These are phyloP conservation scores for Coenonympha glycerion DNA, from an alignment of 2,888 invertebrate species.

Conservation along the genomic window DNA sequence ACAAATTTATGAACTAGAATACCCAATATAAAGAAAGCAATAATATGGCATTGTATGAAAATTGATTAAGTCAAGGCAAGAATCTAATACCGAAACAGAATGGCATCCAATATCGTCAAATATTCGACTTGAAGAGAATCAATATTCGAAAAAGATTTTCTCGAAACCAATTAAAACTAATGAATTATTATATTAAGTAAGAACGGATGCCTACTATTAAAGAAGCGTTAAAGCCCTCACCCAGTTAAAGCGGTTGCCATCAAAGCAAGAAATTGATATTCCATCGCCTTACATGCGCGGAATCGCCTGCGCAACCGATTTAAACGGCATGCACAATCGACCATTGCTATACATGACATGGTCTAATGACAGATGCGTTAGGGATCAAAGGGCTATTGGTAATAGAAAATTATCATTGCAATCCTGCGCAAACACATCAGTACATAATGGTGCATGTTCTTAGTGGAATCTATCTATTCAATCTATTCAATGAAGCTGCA, in stretches of 20 bases:
- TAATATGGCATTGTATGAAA: no score
- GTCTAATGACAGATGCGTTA: background rate
- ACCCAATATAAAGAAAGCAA: no score
- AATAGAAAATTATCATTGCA: background rate
- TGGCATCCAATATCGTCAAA: no score
- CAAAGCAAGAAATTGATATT: conserved; percentile 4
- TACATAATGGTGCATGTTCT: no score
- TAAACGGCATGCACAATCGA: background rate
- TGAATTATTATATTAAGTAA: conserved; percentile 4
- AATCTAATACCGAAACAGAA: no score
- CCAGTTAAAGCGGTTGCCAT: conserved; percentile 4
- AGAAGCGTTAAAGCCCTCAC: conserved; percentile 9
- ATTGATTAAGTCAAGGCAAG: no score
- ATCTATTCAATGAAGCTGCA: no score
- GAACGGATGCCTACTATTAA: background rate
- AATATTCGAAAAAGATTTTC: background rate
- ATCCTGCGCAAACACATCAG: no score
- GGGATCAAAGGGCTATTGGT: background rate
- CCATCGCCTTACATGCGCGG: background rate
- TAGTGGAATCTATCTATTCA: no score
- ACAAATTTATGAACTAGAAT: no score
- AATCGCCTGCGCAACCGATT: conserved; percentile 1
- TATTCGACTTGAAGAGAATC: no score
- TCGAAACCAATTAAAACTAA: background rate
- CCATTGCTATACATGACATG: background rate